phyloP scores from a whole-genome alignment of 1,140 invertebrate species.

The Lerema accius region DNA sequence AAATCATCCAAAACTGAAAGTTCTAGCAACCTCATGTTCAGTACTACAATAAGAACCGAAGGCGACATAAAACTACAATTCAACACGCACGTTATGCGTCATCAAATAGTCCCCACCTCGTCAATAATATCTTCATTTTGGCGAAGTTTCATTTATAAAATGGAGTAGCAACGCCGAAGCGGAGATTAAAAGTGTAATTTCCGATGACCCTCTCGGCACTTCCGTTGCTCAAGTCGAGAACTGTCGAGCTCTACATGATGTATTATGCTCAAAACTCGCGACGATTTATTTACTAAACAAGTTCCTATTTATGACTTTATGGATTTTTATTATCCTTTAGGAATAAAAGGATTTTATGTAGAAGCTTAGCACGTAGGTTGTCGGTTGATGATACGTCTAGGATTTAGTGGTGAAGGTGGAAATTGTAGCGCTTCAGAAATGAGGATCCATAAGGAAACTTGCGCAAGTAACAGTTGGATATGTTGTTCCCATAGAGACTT shows the following conservation, averaged over 20 bases:
- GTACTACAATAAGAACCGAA: too few species aligned
- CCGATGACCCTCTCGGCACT: constrained; percentile 47
- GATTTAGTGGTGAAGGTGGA: too few species aligned
- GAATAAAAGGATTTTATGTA: too few species aligned
- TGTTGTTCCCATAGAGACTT: too few species aligned
- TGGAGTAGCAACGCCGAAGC: constrained; percentile 18
- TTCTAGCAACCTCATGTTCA: too few species aligned
- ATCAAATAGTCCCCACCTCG: neutral
- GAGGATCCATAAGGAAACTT: too few species aligned
- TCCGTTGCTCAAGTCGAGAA: constrained; percentile 38
- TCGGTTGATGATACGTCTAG: too few species aligned
- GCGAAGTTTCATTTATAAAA: constrained; percentile 34
- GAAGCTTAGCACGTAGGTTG: too few species aligned
- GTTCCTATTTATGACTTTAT: constrained; percentile 17
- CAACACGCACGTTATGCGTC: constrained; percentile 13
- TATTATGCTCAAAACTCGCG: constrained; percentile 38
- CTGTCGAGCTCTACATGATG: constrained; percentile 42
- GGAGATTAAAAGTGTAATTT: constrained; percentile 59
- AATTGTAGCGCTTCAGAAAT: too few species aligned
- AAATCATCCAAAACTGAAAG: too few species aligned
- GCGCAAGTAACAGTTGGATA: too few species aligned
- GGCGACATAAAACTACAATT: too few species aligned
- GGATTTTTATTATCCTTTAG: neutral
- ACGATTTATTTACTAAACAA: constrained; percentile 1
- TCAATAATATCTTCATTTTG: constrained; percentile 30